These are phyloP conservation scores for Drosophila simulans DNA, from an alignment of 1,140 invertebrate species.

Conservation along the genomic window DNA sequence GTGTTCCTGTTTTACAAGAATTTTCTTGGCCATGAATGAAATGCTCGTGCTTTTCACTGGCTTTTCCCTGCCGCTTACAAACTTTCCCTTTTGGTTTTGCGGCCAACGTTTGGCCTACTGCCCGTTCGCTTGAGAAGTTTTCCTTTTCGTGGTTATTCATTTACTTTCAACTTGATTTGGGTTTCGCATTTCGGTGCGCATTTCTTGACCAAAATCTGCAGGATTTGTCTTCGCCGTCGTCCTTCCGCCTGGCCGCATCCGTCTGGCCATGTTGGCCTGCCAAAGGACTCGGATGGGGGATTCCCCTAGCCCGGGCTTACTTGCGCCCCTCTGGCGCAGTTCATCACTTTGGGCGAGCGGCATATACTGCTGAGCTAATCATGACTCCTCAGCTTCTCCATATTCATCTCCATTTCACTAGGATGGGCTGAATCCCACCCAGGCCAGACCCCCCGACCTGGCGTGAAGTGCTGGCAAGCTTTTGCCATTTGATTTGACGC, in stretches of 20 bases:
- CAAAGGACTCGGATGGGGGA: conserved; percentile 11
- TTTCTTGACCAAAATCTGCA: conserved; percentile 74
- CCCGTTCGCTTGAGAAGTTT: conserved; percentile 22
- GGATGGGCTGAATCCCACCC: neutral
- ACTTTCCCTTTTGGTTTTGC: conserved; percentile 55
- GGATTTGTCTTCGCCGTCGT: conserved; percentile 60
- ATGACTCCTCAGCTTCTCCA: conserved; percentile 42
- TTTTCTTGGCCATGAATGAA: conserved; percentile 31
- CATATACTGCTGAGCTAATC: conserved; percentile 62
- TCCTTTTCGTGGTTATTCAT: conserved; percentile 31
- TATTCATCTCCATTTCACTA: conserved; percentile 26
- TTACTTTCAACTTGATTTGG: conserved; percentile 72
- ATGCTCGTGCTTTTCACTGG: conserved; percentile 15
- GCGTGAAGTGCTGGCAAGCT: conserved; percentile 51
- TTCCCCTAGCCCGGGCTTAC: neutral
- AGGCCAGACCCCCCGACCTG: neutral
- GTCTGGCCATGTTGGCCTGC: conserved; percentile 50
- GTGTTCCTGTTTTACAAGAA: conserved; percentile 25
- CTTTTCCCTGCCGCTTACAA: conserved; percentile 38
- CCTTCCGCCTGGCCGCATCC: conserved; percentile 38
- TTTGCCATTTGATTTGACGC: conserved; percentile 65
- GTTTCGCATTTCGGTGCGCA: conserved; percentile 62
- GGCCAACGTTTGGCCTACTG: conserved; percentile 28
- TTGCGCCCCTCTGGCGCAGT: conserved; percentile 45
- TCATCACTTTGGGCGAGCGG: conserved; percentile 52